Evolutionary conservation across 2,113 vertebrate species (phyloP), one percentile per base, ranked within the genome.

Genomic region (Macrotis lagotis): DNA sequence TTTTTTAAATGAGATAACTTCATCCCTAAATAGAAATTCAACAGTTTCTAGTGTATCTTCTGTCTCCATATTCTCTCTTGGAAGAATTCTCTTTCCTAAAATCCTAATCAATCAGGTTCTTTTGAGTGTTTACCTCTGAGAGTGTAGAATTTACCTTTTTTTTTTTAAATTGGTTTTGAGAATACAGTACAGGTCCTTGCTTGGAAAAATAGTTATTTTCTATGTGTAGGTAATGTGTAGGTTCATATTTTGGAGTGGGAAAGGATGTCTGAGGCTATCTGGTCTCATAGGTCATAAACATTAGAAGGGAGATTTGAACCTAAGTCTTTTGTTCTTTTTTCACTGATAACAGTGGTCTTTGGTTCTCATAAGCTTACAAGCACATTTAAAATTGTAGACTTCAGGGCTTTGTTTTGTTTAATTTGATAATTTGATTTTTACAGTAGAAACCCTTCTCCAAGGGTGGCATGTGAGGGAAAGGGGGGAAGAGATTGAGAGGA

Each of bases 371-470:
- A 48, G 1, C 88, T 22, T 22, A 28, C 25, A 90, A 88, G 49
- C 49, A 3, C 66, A 11, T 50, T 31, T 89, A 5, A 53, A 74
- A 83, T 55, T 49, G 48, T 5, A 47, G 50, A n/a, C 31, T 9
- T 31, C 26, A 6, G 53, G 48, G 44, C 90, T 51, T 94, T 91
- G 47, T 94, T 93, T n/a, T n/a, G n/a, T n/a, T n/a, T n/a, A n/a
- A n/a, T n/a, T n/a, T n/a, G n/a, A n/a, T 51, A 49, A 66, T 66
- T 74, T 74, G 31, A 12, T 74, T 74, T 74, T 74, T 74, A 37
- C 14, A 74, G 37, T 47, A 83, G 31, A 55, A 28, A 4, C 26
- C 31, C 48, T 25, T n/a, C 25, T 91, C 53, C 6, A 91, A 59
- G 51, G 50, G 25, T 48, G 5, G n/a, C 50, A n/a, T 52, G 1